Conservation (phyloP, 2,797 vertebrate genomes). For the Enteromius fasciolatus region DNA sequence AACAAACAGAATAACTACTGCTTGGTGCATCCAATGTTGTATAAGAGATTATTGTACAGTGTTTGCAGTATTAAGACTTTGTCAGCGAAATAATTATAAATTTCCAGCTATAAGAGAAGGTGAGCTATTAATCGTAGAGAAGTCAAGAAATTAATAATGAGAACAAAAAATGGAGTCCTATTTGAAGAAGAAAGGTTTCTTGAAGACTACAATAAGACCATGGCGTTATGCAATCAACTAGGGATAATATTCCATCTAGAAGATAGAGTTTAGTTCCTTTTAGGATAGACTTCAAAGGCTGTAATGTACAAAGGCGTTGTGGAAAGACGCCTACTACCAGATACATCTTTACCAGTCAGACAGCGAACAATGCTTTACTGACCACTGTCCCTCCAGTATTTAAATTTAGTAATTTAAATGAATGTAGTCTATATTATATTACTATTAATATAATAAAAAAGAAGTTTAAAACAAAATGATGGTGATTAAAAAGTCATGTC, state of each 20-base stretch:
- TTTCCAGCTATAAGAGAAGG: background rate
- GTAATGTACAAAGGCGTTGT: background rate
- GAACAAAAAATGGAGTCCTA: background rate
- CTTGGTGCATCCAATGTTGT: background rate
- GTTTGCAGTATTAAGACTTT: background rate
- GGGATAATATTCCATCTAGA: conserved; percentile 11
- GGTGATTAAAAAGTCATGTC: background rate
- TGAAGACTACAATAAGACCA: background rate
- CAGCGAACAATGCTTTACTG: background rate
- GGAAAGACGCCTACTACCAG: background rate
- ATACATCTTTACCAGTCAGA: background rate
- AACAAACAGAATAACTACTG: too few species aligned
- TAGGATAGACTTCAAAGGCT: conserved; percentile 1
- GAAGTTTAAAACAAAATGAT: background rate
- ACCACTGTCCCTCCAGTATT: background rate
- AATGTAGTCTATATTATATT: background rate
- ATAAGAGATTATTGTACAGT: background rate
- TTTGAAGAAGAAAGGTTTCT: background rate
- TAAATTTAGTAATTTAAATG: background rate
- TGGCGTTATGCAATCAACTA: background rate
- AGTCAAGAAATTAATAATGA: background rate
- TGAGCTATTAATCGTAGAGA: background rate
- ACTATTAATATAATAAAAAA: background rate
- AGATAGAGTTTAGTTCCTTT: conserved; percentile 1
- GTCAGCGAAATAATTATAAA: background rate